phyloP scores from a whole-genome alignment of 2,797 vertebrate species.

The Clangula hyemalis region DNA sequence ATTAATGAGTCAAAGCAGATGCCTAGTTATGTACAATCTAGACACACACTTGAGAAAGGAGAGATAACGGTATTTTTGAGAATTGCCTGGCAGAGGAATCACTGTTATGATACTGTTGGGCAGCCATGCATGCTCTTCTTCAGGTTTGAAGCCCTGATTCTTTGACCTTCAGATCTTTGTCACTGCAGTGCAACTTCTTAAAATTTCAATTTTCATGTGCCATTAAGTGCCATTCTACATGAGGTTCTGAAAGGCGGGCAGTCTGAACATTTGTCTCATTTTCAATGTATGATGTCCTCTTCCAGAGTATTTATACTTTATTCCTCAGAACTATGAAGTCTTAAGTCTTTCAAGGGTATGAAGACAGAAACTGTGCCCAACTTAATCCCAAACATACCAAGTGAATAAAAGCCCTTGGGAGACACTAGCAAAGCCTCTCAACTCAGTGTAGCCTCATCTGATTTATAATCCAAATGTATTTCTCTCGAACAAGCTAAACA shows the following conservation, averaged over 20 bases:
- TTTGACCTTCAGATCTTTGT: not conserved
- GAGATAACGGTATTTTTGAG: not conserved
- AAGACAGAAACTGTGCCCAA: not conserved
- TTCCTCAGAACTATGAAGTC: not conserved
- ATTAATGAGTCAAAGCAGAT: not conserved
- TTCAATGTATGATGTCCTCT: not conserved
- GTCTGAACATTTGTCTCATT: not conserved
- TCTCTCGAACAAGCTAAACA: not conserved
- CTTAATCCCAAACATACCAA: not conserved
- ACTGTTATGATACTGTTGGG: not conserved
- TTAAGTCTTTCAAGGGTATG: not conserved
- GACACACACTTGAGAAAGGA: not conserved
- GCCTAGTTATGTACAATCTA: not conserved
- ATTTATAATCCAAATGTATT: not conserved
- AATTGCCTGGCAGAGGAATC: not conserved
- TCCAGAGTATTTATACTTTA: not conserved
- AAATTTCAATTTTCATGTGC: not conserved
- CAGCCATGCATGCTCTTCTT: accelerated
- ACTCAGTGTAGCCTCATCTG: not conserved
- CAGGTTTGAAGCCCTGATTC: not conserved
- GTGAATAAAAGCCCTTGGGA: not conserved
- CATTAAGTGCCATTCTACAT: not conserved
- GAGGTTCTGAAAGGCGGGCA: not conserved
- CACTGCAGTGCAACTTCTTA: not conserved
- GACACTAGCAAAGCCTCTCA: not conserved